Evolutionary conservation across 2,888 invertebrate genomes (phyloP).

Genomic region (Xanthorhoe designata): DNA sequence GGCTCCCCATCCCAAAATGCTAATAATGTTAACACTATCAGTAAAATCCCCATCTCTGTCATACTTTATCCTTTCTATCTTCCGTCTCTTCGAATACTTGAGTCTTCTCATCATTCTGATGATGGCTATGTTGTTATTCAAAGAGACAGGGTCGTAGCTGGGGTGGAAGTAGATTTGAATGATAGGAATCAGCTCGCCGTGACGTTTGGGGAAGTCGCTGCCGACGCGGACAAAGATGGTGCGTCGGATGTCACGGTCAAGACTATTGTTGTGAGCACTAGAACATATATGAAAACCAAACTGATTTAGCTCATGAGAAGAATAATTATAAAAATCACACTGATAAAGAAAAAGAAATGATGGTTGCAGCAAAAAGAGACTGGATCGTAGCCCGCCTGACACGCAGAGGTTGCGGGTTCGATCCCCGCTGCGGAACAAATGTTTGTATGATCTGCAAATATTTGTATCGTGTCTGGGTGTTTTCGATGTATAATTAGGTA

Average conservation of each 20-base stretch:
- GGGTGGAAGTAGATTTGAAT: slow-evolving; percentile 54
- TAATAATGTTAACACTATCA: slow-evolving; percentile 35
- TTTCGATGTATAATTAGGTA: no score
- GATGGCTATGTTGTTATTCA: slow-evolving; percentile 57
- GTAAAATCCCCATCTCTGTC: slow-evolving; percentile 38
- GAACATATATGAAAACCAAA: slow-evolving; percentile 12
- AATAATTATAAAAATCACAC: no score
- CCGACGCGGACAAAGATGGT: slow-evolving; percentile 52
- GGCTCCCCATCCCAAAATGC: slow-evolving; percentile 62
- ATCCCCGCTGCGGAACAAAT: no score
- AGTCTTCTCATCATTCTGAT: slow-evolving; percentile 43
- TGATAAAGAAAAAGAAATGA: no score
- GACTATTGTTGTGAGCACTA: slow-evolving; percentile 49
- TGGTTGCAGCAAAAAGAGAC: background rate
- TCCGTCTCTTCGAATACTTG: slow-evolving; percentile 40
- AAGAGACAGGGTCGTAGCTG: slow-evolving; percentile 44
- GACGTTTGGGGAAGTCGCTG: slow-evolving; percentile 48
- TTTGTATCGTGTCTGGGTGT: no score
- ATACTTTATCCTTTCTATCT: slow-evolving; percentile 51
- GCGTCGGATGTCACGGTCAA: slow-evolving; percentile 35
- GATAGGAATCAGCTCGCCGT: slow-evolving; percentile 50
- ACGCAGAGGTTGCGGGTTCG: no score
- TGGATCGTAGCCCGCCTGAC: no score
- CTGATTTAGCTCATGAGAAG: no score
- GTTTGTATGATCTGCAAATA: no score